Conservation (phyloP, 2,888 invertebrate species). For the Ceraclea dissimilis region DNA sequence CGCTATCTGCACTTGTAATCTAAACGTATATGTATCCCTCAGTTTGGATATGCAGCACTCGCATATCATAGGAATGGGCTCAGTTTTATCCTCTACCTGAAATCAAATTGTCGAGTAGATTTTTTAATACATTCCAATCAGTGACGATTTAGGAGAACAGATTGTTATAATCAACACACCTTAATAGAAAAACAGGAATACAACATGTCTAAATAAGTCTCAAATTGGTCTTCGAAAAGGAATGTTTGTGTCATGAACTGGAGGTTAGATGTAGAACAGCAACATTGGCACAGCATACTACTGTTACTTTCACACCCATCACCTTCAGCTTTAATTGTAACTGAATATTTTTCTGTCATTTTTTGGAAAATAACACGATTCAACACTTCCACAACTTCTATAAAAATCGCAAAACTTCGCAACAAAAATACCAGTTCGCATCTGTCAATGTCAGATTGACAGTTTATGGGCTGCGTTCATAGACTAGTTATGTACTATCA, state of each 20-base stretch:
- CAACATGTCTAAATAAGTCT: constrained; percentile 20
- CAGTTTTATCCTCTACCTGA: neutral
- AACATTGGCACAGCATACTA: neutral
- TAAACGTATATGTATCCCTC: neutral
- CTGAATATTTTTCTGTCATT: too few species aligned
- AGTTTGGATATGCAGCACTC: constrained; percentile 1
- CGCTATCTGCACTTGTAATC: neutral
- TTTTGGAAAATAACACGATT: too few species aligned
- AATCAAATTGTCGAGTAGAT: neutral
- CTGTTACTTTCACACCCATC: neutral
- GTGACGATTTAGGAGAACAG: neutral
- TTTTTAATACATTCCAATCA: neutral
- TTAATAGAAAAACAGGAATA: constrained; percentile 15
- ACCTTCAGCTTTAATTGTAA: too few species aligned
- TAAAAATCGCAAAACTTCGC: too few species aligned
- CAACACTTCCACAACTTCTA: too few species aligned
- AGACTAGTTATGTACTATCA: too few species aligned
- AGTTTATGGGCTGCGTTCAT: too few species aligned
- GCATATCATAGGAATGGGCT: neutral
- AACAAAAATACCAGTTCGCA: too few species aligned
- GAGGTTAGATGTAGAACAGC: neutral
- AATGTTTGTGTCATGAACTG: constrained; percentile 3
- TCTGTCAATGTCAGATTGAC: too few species aligned
- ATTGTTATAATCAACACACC: constrained; percentile 8
- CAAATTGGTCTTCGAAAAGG: constrained; percentile 15